These are phyloP conservation scores for Elanus axillaris DNA, from an alignment of 2,113 vertebrate species.

Conservation along the genomic window DNA sequence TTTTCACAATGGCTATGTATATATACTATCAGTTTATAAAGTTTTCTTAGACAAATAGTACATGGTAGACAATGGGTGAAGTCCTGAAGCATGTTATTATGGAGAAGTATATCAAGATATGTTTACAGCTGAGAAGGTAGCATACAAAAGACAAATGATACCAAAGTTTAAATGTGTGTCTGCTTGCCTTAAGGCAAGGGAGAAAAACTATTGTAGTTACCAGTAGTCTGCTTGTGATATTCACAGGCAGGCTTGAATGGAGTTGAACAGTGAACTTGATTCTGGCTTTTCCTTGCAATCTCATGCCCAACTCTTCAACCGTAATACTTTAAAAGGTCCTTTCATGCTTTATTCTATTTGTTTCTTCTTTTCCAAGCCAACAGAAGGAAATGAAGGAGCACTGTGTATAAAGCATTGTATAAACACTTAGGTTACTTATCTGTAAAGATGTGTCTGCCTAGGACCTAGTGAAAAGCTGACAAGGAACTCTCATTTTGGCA, in stretches of 20 bases:
- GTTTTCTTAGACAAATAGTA: not conserved
- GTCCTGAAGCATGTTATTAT: not conserved
- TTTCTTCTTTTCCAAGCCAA: not conserved
- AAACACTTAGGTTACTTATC: not conserved
- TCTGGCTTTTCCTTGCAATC: not conserved
- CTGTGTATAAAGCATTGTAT: not conserved
- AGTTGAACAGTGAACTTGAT: not conserved
- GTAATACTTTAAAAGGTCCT: not conserved
- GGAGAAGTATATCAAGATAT: not conserved
- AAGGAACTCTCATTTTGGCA: not conserved
- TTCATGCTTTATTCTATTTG: not conserved
- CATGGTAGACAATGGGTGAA: not conserved
- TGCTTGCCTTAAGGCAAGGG: not conserved
- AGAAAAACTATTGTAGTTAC: not conserved
- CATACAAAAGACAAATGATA: not conserved
- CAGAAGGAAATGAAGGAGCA: not conserved
- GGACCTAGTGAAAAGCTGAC: not conserved
- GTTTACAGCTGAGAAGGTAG: not conserved
- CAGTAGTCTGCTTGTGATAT: not conserved
- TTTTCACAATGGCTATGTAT: not conserved
- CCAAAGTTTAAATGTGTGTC: not conserved
- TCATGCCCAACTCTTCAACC: not conserved
- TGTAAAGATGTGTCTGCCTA: not conserved
- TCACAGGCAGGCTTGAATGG: not conserved
- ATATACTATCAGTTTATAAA: not conserved